Evolutionary conservation across 2,888 invertebrate species (phyloP), one percentile per base, ranked within the genome.

Genomic region (Prosopocoilus inquinatus): DNA sequence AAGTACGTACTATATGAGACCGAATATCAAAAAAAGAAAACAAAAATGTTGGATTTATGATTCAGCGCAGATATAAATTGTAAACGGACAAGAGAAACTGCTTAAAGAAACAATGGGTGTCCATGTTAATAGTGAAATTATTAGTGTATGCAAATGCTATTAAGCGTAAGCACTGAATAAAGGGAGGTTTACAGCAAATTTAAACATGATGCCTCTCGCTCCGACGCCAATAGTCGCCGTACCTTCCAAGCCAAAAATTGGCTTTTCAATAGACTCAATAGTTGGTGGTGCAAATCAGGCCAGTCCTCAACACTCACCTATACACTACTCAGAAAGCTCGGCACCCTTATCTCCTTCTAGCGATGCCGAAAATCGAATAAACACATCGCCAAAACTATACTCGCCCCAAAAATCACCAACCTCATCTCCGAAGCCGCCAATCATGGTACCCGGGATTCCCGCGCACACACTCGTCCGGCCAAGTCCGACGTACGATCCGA

Each of bases 211-310:
- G 93, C 93, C 93, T 82, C 87, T 93, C 85, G 92, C 93, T 86
- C 91, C 92, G 83, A 91, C 92, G 78, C 91, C 92, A 82, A 89
- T 92, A 80, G 89, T 90, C 80, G 89, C 92, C 81, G 89, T 93
- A 84, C 90, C 92, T 75, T 89, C 90, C 69, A 93, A 92, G 81
- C 94, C 94, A 67, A 94, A 94, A 81, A 90, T 95, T 77, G 94
- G 94, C 71, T 95, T 95, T 76, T 93, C 92, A 74, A 95, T 95
- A 79, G 95, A 95, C 81, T 92, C 93, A 72, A 93, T 94, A 73
- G 94, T 94, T 59, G 94, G 94, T 67, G 89, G 88, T 28, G 73
- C 72, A 2, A 67, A 64, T 45, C 72, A 70, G 43, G 61, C 71
- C 9, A 75, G 73, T 52, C 77, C 76, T 9, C 74, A 72, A 59